These are phyloP conservation scores for Caenorhabditis sp. DNA, from an alignment of 2,888 invertebrate species.

Conservation along the genomic window DNA sequence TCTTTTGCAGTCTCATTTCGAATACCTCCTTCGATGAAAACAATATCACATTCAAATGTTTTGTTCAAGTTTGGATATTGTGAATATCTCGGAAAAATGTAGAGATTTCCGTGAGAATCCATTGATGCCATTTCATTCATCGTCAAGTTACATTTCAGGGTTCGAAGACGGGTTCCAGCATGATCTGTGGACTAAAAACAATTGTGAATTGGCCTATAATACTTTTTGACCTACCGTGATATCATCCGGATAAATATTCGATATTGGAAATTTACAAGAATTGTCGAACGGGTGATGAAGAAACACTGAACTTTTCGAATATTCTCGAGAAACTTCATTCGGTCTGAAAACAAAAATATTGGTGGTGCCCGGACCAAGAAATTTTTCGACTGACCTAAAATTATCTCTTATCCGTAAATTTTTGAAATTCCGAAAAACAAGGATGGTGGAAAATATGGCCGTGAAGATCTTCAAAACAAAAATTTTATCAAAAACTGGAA, in stretches of 20 bases:
- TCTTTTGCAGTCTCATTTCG: slow-evolving; percentile 15
- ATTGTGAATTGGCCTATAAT: too few species aligned
- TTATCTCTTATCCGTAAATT: too few species aligned
- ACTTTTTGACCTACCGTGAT: not conserved
- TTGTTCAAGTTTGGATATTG: slow-evolving; percentile 26
- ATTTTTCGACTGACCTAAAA: too few species aligned
- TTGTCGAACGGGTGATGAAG: slow-evolving; percentile 46
- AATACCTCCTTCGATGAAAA: slow-evolving; percentile 48
- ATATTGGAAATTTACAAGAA: slow-evolving; percentile 41
- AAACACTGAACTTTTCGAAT: not conserved
- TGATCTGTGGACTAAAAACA: too few species aligned
- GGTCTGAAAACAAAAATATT: too few species aligned
- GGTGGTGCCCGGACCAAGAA: too few species aligned
- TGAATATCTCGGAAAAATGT: slow-evolving; percentile 29
- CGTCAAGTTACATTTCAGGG: not conserved
- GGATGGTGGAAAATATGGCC: too few species aligned
- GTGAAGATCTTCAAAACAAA: too few species aligned
- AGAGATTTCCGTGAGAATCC: slow-evolving; percentile 38
- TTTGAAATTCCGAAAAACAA: too few species aligned
- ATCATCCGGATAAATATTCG: slow-evolving; percentile 34
- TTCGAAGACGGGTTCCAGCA: too few species aligned
- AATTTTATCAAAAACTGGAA: too few species aligned
- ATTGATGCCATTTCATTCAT: slow-evolving; percentile 30
- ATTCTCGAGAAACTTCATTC: too few species aligned
- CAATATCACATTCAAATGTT: slow-evolving; percentile 17